phyloP scores from a whole-genome alignment of 2,797 vertebrate species.

The Brotula barbata region DNA sequence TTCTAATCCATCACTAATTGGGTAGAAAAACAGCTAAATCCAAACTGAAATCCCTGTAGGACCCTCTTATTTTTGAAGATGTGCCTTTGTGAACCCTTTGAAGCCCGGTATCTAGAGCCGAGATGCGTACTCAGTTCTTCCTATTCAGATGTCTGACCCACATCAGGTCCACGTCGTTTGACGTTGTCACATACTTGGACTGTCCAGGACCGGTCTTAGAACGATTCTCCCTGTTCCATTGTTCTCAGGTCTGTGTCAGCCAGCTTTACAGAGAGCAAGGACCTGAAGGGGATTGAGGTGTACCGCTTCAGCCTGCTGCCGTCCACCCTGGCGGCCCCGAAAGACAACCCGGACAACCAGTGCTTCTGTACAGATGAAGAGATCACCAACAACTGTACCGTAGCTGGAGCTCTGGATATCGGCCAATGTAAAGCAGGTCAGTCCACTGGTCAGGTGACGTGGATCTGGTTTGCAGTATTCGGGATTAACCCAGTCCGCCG shows the following conservation, averaged over 20 bases:
- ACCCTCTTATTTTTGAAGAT: too few relatives aligned
- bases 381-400: slow-evolving; percentile 82
- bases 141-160: too few relatives aligned
- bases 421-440: slow-evolving; percentile 78
- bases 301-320: slow-evolving; percentile 82
- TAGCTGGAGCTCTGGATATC: slow-evolving; percentile 85
- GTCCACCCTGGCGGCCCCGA: slow-evolving; percentile 80
- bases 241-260: slow-evolving; percentile 86
- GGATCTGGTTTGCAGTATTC: neutral
- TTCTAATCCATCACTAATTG: too few relatives aligned
- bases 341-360: slow-evolving; percentile 81
- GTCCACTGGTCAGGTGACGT: slow-evolving; percentile 7
- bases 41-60: too few relatives aligned
- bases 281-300: slow-evolving; percentile 87
- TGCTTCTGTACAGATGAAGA: slow-evolving; percentile 82
- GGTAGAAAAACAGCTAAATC: too few relatives aligned
- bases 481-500: too few relatives aligned
- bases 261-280: slow-evolving; percentile 59
- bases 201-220: neutral
- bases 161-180: too few relatives aligned
- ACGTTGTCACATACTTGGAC: too few relatives aligned
- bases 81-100: too few relatives aligned
- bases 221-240: slow-evolving; percentile 3
- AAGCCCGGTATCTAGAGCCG: too few relatives aligned
- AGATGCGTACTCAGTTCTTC: too few relatives aligned